phyloP scores from a whole-genome alignment of 2,113 vertebrate genomes.

The Syrmaticus mikado region DNA sequence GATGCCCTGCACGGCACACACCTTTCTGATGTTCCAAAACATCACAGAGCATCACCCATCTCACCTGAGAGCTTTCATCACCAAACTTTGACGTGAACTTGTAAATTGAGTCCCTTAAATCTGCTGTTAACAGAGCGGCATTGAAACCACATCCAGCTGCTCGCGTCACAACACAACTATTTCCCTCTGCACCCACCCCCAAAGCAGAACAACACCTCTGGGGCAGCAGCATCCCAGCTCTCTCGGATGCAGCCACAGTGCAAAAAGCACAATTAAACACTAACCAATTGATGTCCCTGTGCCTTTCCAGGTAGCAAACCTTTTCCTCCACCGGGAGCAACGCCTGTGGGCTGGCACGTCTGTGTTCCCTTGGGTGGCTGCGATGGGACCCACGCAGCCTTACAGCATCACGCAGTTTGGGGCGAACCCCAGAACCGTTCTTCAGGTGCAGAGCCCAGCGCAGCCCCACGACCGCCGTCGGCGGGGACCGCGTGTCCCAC shows the following conservation, averaged over 20 bases:
- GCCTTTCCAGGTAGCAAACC: not conserved
- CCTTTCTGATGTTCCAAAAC: not conserved
- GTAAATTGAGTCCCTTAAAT: accelerated
- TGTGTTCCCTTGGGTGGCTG: accelerated
- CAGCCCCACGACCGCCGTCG: not conserved
- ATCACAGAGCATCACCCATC: not conserved
- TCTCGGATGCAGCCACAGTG: accelerated
- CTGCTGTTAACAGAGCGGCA: accelerated
- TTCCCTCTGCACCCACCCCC: not conserved
- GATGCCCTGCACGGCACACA: accelerated
- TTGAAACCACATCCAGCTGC: not conserved
- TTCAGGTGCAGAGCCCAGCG: not conserved
- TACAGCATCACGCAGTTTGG: accelerated
- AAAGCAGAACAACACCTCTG: accelerated
- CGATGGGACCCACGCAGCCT: accelerated
- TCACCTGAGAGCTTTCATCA: accelerated
- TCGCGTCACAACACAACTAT: accelerated
- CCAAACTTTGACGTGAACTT: accelerated
- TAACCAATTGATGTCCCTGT: too few relatives aligned
- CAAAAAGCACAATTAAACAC: not conserved
- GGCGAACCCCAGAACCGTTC: not conserved
- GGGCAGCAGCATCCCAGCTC: too few relatives aligned
- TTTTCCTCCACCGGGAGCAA: too few relatives aligned
- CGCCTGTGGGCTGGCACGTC: too few relatives aligned
- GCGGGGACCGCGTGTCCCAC: not conserved